Conservation (phyloP, 2,888 invertebrate species). For the Nemotelus nigrinus region DNA sequence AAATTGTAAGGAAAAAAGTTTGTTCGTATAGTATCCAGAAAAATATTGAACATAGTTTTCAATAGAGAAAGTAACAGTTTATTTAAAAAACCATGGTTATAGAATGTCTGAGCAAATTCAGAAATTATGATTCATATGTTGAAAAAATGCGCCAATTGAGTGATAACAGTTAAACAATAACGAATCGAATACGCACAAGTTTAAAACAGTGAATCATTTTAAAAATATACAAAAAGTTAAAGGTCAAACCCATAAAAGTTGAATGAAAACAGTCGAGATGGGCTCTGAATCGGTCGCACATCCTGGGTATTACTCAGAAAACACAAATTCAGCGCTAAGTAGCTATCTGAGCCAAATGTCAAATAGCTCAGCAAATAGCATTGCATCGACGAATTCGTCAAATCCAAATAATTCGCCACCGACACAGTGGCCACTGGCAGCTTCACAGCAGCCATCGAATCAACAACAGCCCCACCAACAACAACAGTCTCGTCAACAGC, state of each 20-base stretch:
- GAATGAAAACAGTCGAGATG: slow-evolving; percentile 48
- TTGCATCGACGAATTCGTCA: background rate
- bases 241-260: too few species aligned
- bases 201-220: background rate
- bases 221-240: too few species aligned
- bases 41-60: slow-evolving; percentile 7
- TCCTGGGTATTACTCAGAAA: slow-evolving; percentile 61
- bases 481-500: slow-evolving; percentile 47
- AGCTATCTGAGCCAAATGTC: slow-evolving; percentile 58
- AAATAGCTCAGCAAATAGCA: slow-evolving; percentile 1
- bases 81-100: slow-evolving; percentile 13
- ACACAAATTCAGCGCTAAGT: slow-evolving; percentile 58
- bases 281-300: slow-evolving; percentile 56
- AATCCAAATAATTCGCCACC: slow-evolving; percentile 26
- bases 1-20: slow-evolving; percentile 28
- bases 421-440: slow-evolving; percentile 41
- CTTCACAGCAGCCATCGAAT: slow-evolving; percentile 32
- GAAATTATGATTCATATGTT: background rate
- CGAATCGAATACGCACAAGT: background rate
- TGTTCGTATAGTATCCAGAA: background rate
- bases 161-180: slow-evolving; percentile 25
- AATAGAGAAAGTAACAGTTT: background rate
- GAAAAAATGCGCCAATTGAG: slow-evolving; percentile 12
- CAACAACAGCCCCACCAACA: slow-evolving; percentile 53
- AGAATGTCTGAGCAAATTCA: background rate